Evolutionary conservation across 2,888 invertebrate genomes (phyloP).

Genomic region (Dolichomitus sp.): DNA sequence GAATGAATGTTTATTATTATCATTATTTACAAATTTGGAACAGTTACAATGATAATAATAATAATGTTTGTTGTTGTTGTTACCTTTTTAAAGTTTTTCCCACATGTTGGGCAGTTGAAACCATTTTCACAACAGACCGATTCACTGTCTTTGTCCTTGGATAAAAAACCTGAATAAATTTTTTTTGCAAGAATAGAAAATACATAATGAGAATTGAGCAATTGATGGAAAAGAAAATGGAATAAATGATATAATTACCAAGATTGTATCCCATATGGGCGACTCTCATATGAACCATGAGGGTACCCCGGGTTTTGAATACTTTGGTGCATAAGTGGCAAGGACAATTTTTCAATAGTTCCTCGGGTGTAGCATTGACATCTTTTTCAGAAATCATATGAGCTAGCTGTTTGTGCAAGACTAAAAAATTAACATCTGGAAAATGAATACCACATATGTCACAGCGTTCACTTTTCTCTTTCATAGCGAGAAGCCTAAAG

Average conservation of each 20-base stretch:
- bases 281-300: slow-evolving; percentile 94
- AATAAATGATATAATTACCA: slow-evolving; percentile 69
- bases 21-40: too few relatives aligned
- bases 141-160: slow-evolving; percentile 74
- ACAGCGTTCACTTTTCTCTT: slow-evolving; percentile 87
- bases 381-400: slow-evolving; percentile 84
- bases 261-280: slow-evolving; percentile 90
- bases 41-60: too few relatives aligned
- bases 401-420: slow-evolving; percentile 92
- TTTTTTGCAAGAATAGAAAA: slow-evolving; percentile 3
- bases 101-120: slow-evolving; percentile 84
- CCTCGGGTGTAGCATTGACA: slow-evolving; percentile 76
- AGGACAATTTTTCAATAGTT: slow-evolving; percentile 87
- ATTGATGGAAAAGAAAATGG: neutral
- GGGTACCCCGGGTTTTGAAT: slow-evolving; percentile 93
- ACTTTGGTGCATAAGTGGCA: slow-evolving; percentile 93
- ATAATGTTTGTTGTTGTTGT: slow-evolving; percentile 19
- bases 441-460: slow-evolving; percentile 92
- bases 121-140: slow-evolving; percentile 76
- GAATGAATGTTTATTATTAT: too few relatives aligned
- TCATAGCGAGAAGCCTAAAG: slow-evolving; percentile 78
- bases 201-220: neutral
- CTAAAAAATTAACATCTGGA: slow-evolving; percentile 90
- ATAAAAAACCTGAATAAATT: slow-evolving; percentile 70
- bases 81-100: slow-evolving; percentile 85